phyloP scores from a whole-genome alignment of 2,113 vertebrate species.

The Gymnogyps californianus region DNA sequence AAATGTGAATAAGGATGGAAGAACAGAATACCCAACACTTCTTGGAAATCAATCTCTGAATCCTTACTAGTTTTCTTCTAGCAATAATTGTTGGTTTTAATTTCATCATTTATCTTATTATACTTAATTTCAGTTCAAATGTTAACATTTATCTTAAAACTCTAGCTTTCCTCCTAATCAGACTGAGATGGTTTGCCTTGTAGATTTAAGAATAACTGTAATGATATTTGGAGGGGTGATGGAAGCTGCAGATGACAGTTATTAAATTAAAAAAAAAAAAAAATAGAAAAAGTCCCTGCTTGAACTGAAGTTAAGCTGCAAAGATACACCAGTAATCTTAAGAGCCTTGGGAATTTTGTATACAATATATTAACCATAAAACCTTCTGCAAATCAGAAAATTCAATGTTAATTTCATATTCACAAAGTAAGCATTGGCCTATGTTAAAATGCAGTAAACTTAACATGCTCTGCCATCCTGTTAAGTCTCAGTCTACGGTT shows the following conservation, averaged over 20 bases:
- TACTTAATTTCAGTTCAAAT: background rate
- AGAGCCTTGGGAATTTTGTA: background rate
- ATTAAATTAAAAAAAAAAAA: background rate
- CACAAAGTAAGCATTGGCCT: background rate
- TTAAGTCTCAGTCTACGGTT: background rate
- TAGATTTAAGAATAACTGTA: background rate
- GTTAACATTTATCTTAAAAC: background rate
- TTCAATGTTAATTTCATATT: background rate
- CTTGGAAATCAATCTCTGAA: background rate
- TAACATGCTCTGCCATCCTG: background rate
- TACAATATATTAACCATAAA: background rate
- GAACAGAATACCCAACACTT: background rate
- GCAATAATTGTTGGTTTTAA: background rate
- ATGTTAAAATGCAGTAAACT: background rate
- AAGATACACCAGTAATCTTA: background rate
- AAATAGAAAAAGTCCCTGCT: background rate
- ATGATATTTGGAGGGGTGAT: background rate
- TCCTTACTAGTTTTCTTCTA: background rate
- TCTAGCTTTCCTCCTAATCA: background rate
- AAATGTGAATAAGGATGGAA: background rate
- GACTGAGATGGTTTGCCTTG: background rate
- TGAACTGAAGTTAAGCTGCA: background rate
- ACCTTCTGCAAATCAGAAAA: background rate
- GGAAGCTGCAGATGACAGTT: background rate
- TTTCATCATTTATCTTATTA: background rate